Conservation (phyloP, 2,113 vertebrate genomes). For the Phalacrocorax aristotelis region DNA sequence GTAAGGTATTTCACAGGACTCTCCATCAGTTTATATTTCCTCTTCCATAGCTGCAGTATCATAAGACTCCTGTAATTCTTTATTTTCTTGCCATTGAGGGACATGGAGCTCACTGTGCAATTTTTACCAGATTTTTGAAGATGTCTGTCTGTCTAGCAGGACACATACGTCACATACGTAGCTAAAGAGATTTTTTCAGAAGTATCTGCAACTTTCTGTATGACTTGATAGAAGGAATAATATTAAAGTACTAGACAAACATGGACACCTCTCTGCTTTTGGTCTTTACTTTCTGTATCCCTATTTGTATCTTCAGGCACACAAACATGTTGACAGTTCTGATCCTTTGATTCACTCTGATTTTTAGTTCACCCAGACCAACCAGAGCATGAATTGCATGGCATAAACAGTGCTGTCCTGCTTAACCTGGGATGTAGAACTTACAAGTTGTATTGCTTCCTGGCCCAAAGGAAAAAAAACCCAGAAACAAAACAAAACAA, state of each 20-base stretch:
- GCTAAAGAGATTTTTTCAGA: neutral
- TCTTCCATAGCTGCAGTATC: neutral
- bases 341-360: neutral
- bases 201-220: neutral
- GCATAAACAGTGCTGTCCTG: neutral
- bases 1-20: neutral
- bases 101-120: neutral
- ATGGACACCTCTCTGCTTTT: neutral
- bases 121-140: neutral
- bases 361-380: neutral
- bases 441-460: neutral
- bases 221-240: neutral
- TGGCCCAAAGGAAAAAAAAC: neutral
- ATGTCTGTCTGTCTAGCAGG: neutral
- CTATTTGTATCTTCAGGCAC: neutral
- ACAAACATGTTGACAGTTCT: neutral
- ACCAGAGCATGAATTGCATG: neutral
- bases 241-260: neutral
- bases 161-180: neutral
- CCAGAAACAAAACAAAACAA: no score
- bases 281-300: neutral
- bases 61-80: neutral
- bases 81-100: neutral
- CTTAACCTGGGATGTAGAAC: neutral
- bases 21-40: neutral